Evolutionary conservation across 2,113 vertebrate genomes (phyloP).

Genomic region (Psophia crepitans): DNA sequence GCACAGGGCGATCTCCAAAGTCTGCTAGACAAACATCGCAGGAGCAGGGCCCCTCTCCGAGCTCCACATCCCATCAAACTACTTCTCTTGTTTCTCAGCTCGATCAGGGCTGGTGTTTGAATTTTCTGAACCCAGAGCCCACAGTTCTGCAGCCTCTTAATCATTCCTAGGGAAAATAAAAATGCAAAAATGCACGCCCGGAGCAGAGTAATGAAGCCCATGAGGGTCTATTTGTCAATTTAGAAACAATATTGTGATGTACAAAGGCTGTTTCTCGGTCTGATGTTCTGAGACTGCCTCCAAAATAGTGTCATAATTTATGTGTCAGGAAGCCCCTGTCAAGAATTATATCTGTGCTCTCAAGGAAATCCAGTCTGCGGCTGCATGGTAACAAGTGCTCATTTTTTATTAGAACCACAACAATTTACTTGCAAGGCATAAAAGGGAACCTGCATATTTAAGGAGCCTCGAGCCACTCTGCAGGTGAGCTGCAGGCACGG

Average conservation of each 20-base stretch:
- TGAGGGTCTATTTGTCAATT: constrained; percentile 35
- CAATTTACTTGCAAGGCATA: background rate
- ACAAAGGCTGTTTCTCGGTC: background rate
- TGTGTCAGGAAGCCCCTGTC: constrained; percentile 1
- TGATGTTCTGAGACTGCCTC: constrained; percentile 22
- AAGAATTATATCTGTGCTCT: constrained; percentile 1
- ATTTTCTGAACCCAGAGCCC: background rate
- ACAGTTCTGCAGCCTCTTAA: background rate
- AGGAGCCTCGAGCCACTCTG: background rate
- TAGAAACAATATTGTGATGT: constrained; percentile 10
- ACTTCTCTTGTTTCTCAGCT: background rate
- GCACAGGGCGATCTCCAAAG: background rate
- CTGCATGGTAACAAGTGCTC: background rate
- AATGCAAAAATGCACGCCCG: background rate
- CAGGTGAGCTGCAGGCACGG: rapidly evolving
- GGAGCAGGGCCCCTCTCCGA: background rate
- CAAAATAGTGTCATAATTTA: background rate
- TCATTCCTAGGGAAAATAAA: constrained; percentile 16
- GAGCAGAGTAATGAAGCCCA: background rate
- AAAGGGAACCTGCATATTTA: background rate
- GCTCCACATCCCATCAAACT: background rate
- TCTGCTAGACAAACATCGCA: rapidly evolving
- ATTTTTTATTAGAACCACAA: background rate
- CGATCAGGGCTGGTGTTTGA: rapidly evolving
- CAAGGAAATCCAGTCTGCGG: constrained; percentile 3